These are phyloP conservation scores for Peromyscus californicus DNA, from an alignment of 2,113 vertebrate species.

Conservation along the genomic window DNA sequence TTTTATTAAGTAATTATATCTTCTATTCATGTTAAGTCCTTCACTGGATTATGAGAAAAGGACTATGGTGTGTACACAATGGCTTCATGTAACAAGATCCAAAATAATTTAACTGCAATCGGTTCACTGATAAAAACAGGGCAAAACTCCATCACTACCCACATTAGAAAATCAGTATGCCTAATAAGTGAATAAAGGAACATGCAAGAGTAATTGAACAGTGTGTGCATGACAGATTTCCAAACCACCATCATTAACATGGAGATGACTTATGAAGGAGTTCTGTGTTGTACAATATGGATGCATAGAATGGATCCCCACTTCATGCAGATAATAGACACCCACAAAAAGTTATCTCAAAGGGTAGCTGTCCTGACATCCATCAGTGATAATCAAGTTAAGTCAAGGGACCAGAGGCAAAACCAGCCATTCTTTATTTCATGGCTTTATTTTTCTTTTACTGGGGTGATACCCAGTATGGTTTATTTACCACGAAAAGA, in stretches of 20 bases:
- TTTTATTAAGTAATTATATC: neutral
- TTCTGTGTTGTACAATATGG: neutral
- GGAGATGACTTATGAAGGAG: neutral
- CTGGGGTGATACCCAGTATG: conserved; percentile 14
- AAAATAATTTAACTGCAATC: neutral
- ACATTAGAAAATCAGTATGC: neutral
- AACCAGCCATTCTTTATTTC: conserved; percentile 23
- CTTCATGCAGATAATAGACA: conserved; percentile 44
- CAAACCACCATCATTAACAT: neutral
- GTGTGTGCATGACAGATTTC: neutral
- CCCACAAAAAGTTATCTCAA: conserved; percentile 40
- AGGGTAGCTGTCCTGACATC: neutral
- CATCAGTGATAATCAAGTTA: conserved; percentile 7
- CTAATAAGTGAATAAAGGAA: conserved; percentile 5
- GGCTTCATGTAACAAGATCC: neutral
- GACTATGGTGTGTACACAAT: neutral
- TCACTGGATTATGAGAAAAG: neutral
- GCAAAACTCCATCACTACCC: neutral
- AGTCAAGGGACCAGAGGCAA: neutral
- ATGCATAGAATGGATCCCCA: neutral
- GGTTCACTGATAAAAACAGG: neutral
- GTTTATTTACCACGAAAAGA: neutral
- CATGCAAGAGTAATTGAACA: conserved; percentile 1
- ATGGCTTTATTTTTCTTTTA: neutral
- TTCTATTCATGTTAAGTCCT: neutral